Conservation (phyloP, 53 echinoderm and acorn worm genomes). For the Holothuria leucospilota region DNA sequence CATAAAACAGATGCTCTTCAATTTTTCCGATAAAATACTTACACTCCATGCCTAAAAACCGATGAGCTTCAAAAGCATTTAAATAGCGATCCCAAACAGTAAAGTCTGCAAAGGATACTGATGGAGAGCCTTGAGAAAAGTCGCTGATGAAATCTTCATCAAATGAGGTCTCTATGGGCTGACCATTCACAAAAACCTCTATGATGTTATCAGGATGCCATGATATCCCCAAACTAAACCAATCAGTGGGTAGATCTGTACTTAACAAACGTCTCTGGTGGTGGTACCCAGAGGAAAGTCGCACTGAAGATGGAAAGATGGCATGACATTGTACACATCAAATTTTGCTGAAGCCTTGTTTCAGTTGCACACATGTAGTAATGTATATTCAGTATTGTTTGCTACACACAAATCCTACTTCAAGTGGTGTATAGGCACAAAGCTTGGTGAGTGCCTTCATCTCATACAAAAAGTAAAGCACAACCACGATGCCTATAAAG, state of each 20-base stretch:
- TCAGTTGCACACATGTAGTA: no score
- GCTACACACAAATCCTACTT: no score
- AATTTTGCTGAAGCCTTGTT: no score
- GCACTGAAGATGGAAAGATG: background rate
- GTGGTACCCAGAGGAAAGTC: slow-evolving; percentile 1
- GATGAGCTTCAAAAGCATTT: slow-evolving; percentile 76
- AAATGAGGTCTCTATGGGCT: slow-evolving; percentile 3
- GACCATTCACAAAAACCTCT: slow-evolving; percentile 70
- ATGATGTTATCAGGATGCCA: slow-evolving; percentile 61
- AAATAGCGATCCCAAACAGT: slow-evolving; percentile 83
- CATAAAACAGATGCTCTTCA: no score
- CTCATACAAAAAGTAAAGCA: no score
- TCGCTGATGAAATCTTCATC: background rate
- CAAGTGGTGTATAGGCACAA: no score
- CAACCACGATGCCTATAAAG: no score
- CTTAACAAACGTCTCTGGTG: slow-evolving; percentile 17
- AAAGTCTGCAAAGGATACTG: slow-evolving; percentile 71
- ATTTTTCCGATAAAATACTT: background rate
- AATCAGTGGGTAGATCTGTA: slow-evolving; percentile 19
- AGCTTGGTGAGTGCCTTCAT: no score
- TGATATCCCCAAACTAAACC: slow-evolving; percentile 76
- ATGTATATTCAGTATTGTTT: no score
- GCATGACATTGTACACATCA: background rate
- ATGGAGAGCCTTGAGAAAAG: slow-evolving; percentile 31
- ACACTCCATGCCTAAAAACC: slow-evolving; percentile 85